phyloP scores from a whole-genome alignment of 2,113 vertebrate species.

The Geococcyx californianus region DNA sequence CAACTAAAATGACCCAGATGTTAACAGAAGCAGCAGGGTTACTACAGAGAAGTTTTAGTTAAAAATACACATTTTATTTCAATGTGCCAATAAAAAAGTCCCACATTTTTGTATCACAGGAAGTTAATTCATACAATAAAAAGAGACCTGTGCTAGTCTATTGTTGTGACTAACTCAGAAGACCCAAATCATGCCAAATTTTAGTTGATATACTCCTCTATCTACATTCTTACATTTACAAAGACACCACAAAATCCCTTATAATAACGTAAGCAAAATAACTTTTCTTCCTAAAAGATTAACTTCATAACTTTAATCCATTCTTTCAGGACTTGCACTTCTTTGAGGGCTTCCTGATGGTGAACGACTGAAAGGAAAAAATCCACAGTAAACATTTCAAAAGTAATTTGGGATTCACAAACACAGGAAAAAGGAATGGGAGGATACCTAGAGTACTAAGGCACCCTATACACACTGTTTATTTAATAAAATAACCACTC shows the following conservation, averaged over 20 bases:
- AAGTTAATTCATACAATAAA: slow-evolving; percentile 81
- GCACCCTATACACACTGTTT: not conserved
- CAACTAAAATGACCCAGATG: not conserved
- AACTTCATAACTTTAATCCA: slow-evolving; percentile 78
- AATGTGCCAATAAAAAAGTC: slow-evolving; percentile 84
- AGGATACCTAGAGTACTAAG: not conserved
- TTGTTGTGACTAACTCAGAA: slow-evolving; percentile 75
- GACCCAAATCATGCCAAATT: slow-evolving; percentile 76
- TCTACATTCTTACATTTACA: slow-evolving; percentile 77
- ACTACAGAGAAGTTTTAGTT: slow-evolving; percentile 77
- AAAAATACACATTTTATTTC: slow-evolving; percentile 84
- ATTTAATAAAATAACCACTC: not conserved
- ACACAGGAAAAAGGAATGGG: not conserved
- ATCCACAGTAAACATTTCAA: not conserved
- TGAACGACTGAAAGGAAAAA: slow-evolving; percentile 78
- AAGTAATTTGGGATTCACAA: not conserved
- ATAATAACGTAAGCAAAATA: slow-evolving; percentile 86
- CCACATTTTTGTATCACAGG: slow-evolving; percentile 76
- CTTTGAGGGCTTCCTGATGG: slow-evolving; percentile 84
- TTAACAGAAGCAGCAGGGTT: slow-evolving; percentile 70
- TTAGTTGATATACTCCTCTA: slow-evolving; percentile 76
- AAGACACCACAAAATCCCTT: slow-evolving; percentile 82
- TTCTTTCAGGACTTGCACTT: slow-evolving; percentile 85
- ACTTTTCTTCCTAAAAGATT: slow-evolving; percentile 78
- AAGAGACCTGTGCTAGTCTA: slow-evolving; percentile 79